Evolutionary conservation across 2,797 vertebrate species (phyloP).

Genomic region (Pampus argenteus): DNA sequence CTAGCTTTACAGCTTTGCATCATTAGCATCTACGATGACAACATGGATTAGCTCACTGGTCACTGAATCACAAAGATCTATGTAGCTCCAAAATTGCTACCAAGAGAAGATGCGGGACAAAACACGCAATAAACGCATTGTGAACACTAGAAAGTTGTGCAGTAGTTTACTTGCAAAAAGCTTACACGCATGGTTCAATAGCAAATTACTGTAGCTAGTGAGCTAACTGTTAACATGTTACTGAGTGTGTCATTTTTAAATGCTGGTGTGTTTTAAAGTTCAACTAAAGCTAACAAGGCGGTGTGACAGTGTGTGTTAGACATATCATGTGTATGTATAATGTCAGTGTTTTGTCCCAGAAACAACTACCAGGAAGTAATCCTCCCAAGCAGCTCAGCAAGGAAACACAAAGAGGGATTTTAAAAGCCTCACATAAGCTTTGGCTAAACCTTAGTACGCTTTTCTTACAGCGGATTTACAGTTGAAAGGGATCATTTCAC

Average conservation of each 20-base stretch:
- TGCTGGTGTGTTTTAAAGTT: background rate
- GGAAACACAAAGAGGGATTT: slow-evolving; percentile 8
- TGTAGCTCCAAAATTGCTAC: slow-evolving; percentile 5
- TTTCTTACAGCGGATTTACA: background rate
- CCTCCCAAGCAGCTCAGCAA: background rate
- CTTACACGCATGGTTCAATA: background rate
- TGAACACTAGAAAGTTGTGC: background rate
- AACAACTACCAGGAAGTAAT: slow-evolving; percentile 8
- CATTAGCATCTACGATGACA: slow-evolving; percentile 43
- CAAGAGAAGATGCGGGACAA: background rate
- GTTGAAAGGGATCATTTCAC: background rate
- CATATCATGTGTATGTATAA: background rate
- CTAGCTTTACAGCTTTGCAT: slow-evolving; percentile 36
- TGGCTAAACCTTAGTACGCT: background rate
- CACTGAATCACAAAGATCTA: slow-evolving; percentile 7
- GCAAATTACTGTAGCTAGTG: background rate
- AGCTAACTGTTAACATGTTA: background rate
- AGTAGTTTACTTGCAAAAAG: background rate
- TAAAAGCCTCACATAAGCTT: slow-evolving; percentile 1
- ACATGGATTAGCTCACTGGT: slow-evolving; percentile 23
- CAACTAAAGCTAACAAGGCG: background rate
- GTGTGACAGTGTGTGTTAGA: background rate
- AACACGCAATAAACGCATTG: background rate
- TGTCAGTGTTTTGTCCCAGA: background rate
- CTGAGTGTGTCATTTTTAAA: background rate